Evolutionary conservation across 1,140 invertebrate genomes (phyloP).

Genomic region (Caenorhabditis remanei): DNA sequence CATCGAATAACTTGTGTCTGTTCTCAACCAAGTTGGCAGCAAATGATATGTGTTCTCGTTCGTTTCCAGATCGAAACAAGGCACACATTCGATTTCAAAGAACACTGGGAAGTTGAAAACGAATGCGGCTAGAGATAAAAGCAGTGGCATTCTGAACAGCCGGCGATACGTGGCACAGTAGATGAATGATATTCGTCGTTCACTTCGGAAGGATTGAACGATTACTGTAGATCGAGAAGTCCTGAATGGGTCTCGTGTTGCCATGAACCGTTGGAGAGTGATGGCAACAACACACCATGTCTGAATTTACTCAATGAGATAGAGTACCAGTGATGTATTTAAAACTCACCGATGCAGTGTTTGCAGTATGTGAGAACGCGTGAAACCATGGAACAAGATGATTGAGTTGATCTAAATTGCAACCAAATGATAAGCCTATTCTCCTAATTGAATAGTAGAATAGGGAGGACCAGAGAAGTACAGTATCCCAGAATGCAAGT

Average conservation of each 20-base stretch:
- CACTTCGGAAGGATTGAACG: constrained; percentile 67
- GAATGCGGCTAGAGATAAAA: constrained; percentile 68
- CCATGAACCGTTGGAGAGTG: constrained; percentile 72
- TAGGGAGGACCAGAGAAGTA: constrained; percentile 72
- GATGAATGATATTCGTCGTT: constrained; percentile 70
- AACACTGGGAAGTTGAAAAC: constrained; percentile 72
- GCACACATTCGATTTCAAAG: constrained; percentile 66
- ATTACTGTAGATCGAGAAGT: constrained; percentile 60
- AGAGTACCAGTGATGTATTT: not conserved
- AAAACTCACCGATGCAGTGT: constrained; percentile 71
- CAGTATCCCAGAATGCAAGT: constrained; percentile 73
- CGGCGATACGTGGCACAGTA: constrained; percentile 69
- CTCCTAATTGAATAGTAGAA: constrained; percentile 71
- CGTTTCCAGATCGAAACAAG: constrained; percentile 57
- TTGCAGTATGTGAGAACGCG: constrained; percentile 69
- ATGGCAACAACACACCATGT: constrained; percentile 74
- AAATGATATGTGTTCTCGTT: constrained; percentile 56
- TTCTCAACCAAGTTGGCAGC: constrained; percentile 64
- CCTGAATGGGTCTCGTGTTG: constrained; percentile 72
- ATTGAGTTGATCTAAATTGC: constrained; percentile 64
- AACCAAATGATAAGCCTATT: constrained; percentile 43
- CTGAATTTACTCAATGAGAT: constrained; percentile 59
- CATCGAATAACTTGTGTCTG: constrained; percentile 66
- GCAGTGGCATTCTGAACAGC: constrained; percentile 69
- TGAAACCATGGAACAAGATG: constrained; percentile 68